Evolutionary conservation across 2,113 vertebrate genomes (phyloP).

Genomic region (Poeciliopsis turrubarensis): DNA sequence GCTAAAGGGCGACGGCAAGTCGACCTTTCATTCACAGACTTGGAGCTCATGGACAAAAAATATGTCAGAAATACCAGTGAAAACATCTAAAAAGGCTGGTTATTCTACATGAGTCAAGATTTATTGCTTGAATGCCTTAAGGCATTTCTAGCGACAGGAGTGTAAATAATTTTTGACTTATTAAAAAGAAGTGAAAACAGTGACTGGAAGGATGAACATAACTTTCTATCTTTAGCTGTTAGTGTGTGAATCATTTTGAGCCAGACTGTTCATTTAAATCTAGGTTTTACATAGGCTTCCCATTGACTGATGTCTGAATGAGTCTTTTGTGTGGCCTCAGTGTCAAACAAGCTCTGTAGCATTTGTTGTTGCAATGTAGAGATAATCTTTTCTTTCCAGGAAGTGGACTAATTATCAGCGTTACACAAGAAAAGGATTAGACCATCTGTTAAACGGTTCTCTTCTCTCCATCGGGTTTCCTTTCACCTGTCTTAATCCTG

Average conservation of each 20-base stretch:
- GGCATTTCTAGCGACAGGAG: no score
- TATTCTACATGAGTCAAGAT: no score
- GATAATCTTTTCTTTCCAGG: constrained; percentile 32
- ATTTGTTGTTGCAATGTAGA: constrained; percentile 9
- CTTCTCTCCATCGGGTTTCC: not conserved
- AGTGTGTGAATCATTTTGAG: not conserved
- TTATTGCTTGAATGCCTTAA: no score
- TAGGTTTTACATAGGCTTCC: not conserved
- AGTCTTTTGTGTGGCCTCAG: not conserved
- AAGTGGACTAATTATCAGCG: constrained; percentile 38
- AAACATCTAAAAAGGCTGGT: no score
- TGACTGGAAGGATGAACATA: not conserved
- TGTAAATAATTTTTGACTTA: no score
- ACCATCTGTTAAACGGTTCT: constrained; percentile 18
- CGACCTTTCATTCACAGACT: no score
- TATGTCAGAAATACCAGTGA: no score
- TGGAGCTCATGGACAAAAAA: no score
- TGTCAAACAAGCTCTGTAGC: not conserved
- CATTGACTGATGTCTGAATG: not conserved
- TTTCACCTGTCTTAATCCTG: not conserved
- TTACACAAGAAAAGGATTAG: constrained; percentile 67
- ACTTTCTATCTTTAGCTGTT: not conserved
- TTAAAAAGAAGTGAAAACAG: no score
- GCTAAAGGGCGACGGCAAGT: no score
- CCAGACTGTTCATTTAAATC: not conserved